Base-by-base conservation (phyloP, 2,113 vertebrate species). In the Seriola quinqueradiata region DNA sequence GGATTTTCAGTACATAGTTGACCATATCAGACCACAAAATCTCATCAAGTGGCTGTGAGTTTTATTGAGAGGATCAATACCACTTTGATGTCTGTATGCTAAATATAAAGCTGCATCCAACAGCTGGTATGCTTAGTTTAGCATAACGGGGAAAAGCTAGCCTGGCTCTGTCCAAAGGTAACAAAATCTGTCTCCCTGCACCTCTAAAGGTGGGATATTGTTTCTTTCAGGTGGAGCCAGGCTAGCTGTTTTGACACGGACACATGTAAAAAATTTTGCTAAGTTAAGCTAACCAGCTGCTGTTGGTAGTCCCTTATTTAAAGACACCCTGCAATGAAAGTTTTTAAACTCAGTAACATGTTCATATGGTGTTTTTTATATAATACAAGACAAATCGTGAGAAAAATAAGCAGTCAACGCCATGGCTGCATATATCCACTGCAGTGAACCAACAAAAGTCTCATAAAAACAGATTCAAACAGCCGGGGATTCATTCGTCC, bases 61-160 rank as follows among this genome's bases (percentile, higher is more conserved):
- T 48, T 50, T 16, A 50, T 28, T 50, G 44, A 66, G 42, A 46
- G 64, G 64, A 46, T 66, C 64, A 66, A 82, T 57, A 28, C 7
- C 13, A 36, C 36, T 68, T 8, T 67, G 32, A 54, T 8, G 65
- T 16, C 21, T 57, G 60, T n/a, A 32, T 4, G 16, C 23, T 57
- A 48, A 57, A 59, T 44, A 48, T 25, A 46, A 36, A 68, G 13
- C 21, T 57, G 28, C 8, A 50, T 32, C 16, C 16, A 76, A 32
- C 42, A 68, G 52, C 28, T 48, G 54, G 50, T 25, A 6, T 2
- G 8, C 12, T 55, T 19, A 55, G 8, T 12, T 63, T 38, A 75
- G 14, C 72, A 38, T 52, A 38, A 52, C 16, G 8, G 4, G 40
- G 34, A 36, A 54, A 54, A 36, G 50, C 28, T 32, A 36, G 21